phyloP scores from a whole-genome alignment of 2,113 vertebrate species.

The Trachemys scripta region DNA sequence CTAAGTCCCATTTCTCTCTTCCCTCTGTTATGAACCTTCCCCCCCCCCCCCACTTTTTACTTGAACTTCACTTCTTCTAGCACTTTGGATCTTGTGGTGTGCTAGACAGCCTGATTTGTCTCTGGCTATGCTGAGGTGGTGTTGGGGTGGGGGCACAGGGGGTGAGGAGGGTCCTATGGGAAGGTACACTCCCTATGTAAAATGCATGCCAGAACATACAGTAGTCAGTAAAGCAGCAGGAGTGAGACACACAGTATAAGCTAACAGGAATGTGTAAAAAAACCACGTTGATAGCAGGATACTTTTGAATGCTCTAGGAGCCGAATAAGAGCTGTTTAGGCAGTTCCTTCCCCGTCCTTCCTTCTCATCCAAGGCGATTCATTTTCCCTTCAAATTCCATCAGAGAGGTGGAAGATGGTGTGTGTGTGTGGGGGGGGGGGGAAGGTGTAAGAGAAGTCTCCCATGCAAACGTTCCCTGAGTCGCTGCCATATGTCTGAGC shows the following conservation, averaged over 20 bases:
- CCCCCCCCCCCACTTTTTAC: accelerated
- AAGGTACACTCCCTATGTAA: background rate
- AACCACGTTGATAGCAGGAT: background rate
- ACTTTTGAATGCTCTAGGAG: background rate
- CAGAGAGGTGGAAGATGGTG: slow-evolving; percentile 7
- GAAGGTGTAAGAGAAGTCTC: slow-evolving; percentile 41
- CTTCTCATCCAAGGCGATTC: background rate
- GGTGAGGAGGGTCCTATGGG: slow-evolving; percentile 6
- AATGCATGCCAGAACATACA: slow-evolving; percentile 44
- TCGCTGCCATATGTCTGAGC: slow-evolving; percentile 56
- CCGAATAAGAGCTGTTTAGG: background rate
- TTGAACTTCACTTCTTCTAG: background rate
- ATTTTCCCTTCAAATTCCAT: slow-evolving; percentile 1
- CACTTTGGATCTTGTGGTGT: background rate
- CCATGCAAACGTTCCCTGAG: background rate
- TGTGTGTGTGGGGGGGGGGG: background rate
- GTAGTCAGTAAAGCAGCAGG: slow-evolving; percentile 49
- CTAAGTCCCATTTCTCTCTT: background rate
- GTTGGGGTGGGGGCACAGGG: background rate
- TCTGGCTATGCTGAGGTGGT: background rate
- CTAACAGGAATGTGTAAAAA: slow-evolving; percentile 4
- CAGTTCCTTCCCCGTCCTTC: background rate
- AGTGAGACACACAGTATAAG: background rate
- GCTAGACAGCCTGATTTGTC: background rate
- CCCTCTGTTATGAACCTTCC: background rate